Percentiles rank a stretch among this genome's conserved stretches.
These are phyloP conservation scores for Lophius americanus DNA, from an alignment of 2,797 vertebrate species.

Conservation along the genomic window DNA sequence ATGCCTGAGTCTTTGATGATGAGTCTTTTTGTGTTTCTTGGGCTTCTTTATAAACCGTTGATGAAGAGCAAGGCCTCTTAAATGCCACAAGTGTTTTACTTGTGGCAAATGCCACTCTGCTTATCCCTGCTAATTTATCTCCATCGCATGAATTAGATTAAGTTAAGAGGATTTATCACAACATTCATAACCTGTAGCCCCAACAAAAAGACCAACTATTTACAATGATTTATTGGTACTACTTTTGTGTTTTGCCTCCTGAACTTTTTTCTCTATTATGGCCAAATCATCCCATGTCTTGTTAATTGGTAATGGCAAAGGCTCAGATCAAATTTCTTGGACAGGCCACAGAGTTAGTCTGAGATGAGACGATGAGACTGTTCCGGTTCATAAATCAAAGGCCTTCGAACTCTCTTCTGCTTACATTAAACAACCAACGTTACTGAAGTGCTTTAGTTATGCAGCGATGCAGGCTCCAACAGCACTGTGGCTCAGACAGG, in stretches of 20 bases:
- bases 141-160: conserved; percentile 50
- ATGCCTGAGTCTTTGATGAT: conserved; percentile 34
- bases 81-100: conserved; percentile 36
- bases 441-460: conserved; percentile 40
- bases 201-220: conserved; percentile 23
- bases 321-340: conserved; percentile 43
- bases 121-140: conserved; percentile 53
- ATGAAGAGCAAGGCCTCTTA: conserved; percentile 54
- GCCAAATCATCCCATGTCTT: conserved; percentile 28
- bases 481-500: conserved; percentile 38
- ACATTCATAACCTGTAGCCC: conserved; percentile 40
- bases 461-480: conserved; percentile 19
- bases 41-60: conserved; percentile 57
- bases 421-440: conserved; percentile 50
- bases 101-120: conserved; percentile 44
- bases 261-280: conserved; percentile 36
- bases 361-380: conserved; percentile 35
- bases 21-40: conserved; percentile 50
- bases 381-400: conserved; percentile 64
- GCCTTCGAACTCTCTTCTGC: conserved; percentile 25
- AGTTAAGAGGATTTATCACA: conserved; percentile 51
- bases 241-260: not conserved
- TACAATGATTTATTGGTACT: conserved; percentile 33
- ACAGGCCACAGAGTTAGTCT: conserved; percentile 22
- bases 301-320: conserved; percentile 57